Evolutionary conservation across 2,113 vertebrate genomes (phyloP).

Genomic region (Melanostigma gelatinosum): DNA sequence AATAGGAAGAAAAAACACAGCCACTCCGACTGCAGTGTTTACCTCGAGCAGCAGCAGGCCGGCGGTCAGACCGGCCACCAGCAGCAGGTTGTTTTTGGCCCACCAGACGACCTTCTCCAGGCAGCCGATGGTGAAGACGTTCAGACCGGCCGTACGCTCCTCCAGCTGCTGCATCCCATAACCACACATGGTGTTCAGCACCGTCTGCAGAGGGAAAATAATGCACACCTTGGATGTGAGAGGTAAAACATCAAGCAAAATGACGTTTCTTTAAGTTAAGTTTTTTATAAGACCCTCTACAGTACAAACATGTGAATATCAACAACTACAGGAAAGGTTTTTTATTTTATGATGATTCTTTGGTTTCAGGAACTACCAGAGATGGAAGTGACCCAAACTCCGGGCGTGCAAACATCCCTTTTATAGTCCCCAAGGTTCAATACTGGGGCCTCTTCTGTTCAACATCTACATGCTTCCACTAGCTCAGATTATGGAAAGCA

Average conservation of each 20-base stretch:
- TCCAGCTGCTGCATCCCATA: conserved; percentile 63
- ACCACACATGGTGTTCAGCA: conserved; percentile 80
- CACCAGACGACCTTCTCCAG: conserved; percentile 66
- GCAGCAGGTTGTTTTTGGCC: conserved; percentile 66
- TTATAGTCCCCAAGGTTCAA: too few species aligned
- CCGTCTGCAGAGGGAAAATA: conserved; percentile 44
- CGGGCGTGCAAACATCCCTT: neutral
- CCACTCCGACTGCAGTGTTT: neutral
- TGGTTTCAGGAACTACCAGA: neutral
- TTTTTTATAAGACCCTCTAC: neutral
- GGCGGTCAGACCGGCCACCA: conserved; percentile 58
- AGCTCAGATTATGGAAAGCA: too few species aligned
- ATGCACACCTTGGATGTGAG: neutral
- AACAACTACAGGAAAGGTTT: neutral
- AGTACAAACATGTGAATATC: neutral
- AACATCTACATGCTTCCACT: too few species aligned
- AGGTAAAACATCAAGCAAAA: neutral
- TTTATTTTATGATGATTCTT: neutral
- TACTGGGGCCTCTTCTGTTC: too few species aligned
- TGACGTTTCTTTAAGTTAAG: neutral
- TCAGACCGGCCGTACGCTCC: neutral
- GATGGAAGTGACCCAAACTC: neutral
- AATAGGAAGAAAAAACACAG: neutral
- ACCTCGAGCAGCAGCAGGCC: conserved; percentile 76
- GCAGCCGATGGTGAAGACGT: conserved; percentile 67